Conservation (phyloP, 2,113 vertebrate genomes). For the Arenaria interpres region DNA sequence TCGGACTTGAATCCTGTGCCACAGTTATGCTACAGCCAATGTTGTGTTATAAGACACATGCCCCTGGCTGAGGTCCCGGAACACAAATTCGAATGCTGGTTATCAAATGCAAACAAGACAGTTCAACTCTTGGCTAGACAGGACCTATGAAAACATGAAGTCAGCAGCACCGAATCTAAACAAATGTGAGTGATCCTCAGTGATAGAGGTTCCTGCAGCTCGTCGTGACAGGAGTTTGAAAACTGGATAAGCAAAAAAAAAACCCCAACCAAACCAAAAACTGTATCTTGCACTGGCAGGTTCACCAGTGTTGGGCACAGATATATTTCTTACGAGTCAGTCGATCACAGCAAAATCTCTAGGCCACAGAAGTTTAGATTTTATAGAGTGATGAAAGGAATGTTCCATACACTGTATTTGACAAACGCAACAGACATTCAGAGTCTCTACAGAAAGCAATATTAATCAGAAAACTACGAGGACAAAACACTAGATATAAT, state of each 20-base stretch:
- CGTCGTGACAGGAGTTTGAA: background rate
- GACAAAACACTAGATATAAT: background rate
- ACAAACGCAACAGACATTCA: background rate
- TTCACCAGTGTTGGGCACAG: background rate
- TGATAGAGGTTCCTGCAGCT: background rate
- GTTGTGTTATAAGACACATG: background rate
- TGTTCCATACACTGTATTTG: background rate
- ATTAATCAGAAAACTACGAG: background rate
- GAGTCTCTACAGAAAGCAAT: background rate
- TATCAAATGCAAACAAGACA: background rate
- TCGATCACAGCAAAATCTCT: background rate
- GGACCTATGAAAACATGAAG: background rate
- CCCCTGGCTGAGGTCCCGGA: background rate
- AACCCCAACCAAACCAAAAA: background rate
- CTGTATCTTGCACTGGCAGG: fast-evolving
- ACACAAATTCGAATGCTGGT: background rate
- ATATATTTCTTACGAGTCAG: background rate
- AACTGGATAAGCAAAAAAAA: background rate
- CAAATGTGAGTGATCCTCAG: background rate
- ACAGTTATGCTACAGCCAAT: background rate
- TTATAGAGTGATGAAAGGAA: background rate
- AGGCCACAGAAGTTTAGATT: background rate
- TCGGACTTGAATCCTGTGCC: background rate
- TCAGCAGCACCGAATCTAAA: background rate
- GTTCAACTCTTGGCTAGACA: background rate